phyloP scores from a whole-genome alignment of 2,113 vertebrate genomes.

The Sapayoa aenigma region DNA sequence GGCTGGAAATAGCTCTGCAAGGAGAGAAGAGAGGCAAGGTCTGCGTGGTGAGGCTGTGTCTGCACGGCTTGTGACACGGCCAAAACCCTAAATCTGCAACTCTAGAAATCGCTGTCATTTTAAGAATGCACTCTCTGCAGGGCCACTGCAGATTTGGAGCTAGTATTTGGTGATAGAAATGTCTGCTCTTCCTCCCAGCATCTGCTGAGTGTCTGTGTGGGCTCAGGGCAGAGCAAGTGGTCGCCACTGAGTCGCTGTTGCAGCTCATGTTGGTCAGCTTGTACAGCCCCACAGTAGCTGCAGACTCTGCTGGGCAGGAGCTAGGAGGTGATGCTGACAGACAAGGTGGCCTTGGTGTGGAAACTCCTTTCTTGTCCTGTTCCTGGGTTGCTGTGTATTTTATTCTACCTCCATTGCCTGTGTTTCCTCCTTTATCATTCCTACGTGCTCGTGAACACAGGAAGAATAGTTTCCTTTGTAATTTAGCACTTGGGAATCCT shows the following conservation, averaged over 20 bases:
- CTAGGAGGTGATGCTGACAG: neutral
- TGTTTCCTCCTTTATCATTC: neutral
- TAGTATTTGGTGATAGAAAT: neutral
- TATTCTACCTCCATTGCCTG: neutral
- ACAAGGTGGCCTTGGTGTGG: neutral
- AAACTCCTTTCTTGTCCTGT: neutral
- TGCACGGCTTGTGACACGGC: neutral
- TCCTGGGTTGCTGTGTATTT: neutral
- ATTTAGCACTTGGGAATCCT: neutral
- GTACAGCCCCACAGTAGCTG: neutral
- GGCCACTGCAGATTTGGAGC: neutral
- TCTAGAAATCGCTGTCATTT: neutral
- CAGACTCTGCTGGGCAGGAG: neutral
- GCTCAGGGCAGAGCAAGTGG: neutral
- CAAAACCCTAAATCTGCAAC: neutral
- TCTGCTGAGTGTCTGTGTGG: neutral
- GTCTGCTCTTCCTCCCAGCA: neutral
- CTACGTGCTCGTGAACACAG: neutral
- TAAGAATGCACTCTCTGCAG: accelerated
- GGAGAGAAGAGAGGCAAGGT: neutral
- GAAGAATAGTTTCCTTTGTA: neutral
- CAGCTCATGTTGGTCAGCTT: too few relatives aligned
- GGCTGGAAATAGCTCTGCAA: neutral
- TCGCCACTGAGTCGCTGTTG: accelerated
- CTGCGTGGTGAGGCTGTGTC: neutral